Conservation (phyloP, 2,888 invertebrate species). For the Cataglyphis altisquamis region DNA sequence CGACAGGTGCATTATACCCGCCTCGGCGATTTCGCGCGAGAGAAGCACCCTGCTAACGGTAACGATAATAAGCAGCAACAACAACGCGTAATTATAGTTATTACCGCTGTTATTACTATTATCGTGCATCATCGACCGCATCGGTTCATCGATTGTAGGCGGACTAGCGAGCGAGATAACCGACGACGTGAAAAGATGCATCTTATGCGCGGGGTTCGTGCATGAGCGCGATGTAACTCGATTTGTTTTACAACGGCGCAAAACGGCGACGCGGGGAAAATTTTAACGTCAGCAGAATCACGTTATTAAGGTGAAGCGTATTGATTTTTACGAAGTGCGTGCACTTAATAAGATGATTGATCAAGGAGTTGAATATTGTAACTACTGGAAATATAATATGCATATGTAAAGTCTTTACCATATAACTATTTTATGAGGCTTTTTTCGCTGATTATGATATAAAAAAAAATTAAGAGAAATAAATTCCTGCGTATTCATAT, state of each 20-base stretch:
- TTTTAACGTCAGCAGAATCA: not conserved
- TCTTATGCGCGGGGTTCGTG: conserved; percentile 8
- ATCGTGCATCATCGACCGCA: conserved; percentile 41
- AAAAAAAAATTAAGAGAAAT: not conserved
- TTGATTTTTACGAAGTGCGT: not conserved
- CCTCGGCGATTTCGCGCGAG: conserved; percentile 22
- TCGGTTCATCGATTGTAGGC: conserved; percentile 41
- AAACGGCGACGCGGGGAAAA: not conserved
- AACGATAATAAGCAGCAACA: conserved; percentile 55
- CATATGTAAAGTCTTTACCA: not conserved
- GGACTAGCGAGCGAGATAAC: conserved; percentile 28
- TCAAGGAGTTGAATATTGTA: not conserved
- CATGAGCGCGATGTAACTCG: conserved; percentile 6
- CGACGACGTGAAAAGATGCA: conserved; percentile 45
- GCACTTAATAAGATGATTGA: not conserved
- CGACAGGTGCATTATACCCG: conserved; percentile 29
- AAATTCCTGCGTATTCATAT: not conserved
- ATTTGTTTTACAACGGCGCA: conserved; percentile 18
- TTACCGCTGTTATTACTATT: conserved; percentile 51
- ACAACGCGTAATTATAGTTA: conserved; percentile 53
- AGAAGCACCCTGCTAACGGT: conserved; percentile 41
- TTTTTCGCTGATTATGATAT: not conserved
- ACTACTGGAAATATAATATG: not conserved
- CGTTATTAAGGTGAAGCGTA: not conserved
- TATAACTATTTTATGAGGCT: not conserved